Conservation (phyloP, 1,140 invertebrate species). For the Epicauta chinensis region DNA sequence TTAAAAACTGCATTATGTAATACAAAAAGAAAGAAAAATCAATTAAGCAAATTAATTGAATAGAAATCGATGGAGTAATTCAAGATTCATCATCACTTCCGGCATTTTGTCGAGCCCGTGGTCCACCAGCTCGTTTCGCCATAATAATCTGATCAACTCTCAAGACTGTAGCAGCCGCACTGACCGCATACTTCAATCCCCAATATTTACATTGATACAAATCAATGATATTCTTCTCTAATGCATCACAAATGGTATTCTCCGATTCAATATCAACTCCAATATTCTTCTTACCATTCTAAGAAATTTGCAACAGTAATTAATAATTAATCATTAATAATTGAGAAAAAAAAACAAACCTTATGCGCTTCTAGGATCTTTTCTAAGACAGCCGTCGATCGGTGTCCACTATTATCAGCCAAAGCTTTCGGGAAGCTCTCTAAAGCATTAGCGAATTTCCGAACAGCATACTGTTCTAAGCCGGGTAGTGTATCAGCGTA, state of each 20-base stretch:
- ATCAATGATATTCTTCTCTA: conserved; percentile 75
- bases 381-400: conserved; percentile 81
- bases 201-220: conserved; percentile 84
- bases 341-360: conserved; percentile 30
- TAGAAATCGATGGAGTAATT: background rate
- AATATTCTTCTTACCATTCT: conserved; percentile 71
- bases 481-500: conserved; percentile 90
- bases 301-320: conserved; percentile 22
- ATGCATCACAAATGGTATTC: conserved; percentile 63
- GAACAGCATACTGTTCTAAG: conserved; percentile 94
- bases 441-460: conserved; percentile 88
- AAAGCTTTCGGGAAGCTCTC: conserved; percentile 88
- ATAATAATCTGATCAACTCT: conserved; percentile 99
- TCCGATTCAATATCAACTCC: conserved; percentile 87
- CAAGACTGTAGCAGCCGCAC: conserved; percentile 88
- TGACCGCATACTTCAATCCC: conserved; percentile 92
- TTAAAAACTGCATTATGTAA: too few species aligned
- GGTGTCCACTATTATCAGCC: conserved; percentile 90
- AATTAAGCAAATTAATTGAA: too few species aligned
- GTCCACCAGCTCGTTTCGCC: conserved; percentile 94
- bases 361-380: conserved; percentile 89
- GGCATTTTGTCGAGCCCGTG: conserved; percentile 64
- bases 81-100: conserved; percentile 64
- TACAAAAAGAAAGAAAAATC: too few species aligned
- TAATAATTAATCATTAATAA: background rate